Conservation (phyloP, 2,797 vertebrate species). For the Dicrostonyx torquatus region DNA sequence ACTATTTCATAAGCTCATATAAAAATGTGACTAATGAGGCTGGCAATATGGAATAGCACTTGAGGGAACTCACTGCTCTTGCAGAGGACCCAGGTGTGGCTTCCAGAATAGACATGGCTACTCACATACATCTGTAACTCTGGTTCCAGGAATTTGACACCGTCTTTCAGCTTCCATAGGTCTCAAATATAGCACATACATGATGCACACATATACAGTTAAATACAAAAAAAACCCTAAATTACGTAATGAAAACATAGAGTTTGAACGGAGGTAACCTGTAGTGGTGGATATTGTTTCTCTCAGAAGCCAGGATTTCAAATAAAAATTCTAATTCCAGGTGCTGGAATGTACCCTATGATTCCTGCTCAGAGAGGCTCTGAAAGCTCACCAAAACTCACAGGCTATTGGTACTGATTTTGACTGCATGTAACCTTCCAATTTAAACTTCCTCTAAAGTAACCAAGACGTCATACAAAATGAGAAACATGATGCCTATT, state of each 20-base stretch:
- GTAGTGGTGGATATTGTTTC: not conserved
- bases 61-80: not conserved
- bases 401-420: not conserved
- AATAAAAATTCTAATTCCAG: not conserved
- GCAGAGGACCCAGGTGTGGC: too few species aligned
- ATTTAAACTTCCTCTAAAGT: not conserved
- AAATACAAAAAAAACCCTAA: not conserved
- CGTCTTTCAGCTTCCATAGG: too few species aligned
- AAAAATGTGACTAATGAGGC: not conserved
- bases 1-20: not conserved
- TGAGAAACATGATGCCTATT: not conserved
- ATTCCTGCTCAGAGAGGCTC: accelerated
- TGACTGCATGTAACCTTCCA: not conserved
- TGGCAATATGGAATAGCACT: not conserved
- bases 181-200: not conserved
- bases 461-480: not conserved
- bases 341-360: not conserved
- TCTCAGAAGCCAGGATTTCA: not conserved
- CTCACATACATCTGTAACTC: not conserved
- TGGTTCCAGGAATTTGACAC: not conserved
- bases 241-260: too few species aligned
- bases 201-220: not conserved
- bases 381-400: not conserved
- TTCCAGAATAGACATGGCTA: too few species aligned
- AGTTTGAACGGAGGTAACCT: not conserved